Base-by-base conservation (phyloP, 2,888 invertebrate genomes). In the Eupeodes latifasciatus region DNA sequence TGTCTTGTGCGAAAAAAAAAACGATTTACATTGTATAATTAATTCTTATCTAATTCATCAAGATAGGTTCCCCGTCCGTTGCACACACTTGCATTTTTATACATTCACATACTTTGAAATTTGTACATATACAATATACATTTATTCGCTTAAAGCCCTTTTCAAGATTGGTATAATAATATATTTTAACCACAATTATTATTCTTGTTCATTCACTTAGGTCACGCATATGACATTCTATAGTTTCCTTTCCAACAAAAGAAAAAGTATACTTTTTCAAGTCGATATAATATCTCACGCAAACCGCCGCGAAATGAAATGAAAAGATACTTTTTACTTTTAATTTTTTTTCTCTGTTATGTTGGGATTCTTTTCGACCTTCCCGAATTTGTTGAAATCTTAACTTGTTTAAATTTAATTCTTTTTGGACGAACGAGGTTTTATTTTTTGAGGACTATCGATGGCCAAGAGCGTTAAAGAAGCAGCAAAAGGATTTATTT, bases 11-110 rank as follows among this genome's bases (percentile, higher is more conserved):
- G 40, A 66, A 14, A 55, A 49, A 55, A 49, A 64, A 66, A 64
- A 27, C 79, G 55, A 72, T 72, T 87, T 81, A 85, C 85, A 85
- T 72, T 57, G 77, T 74, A 57, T 81, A 85, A 85, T 85, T 85
- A 81, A 78, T 81, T 81, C 78, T 72, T 71, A 78, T 55, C 64
- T 64, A 36, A 51, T 79, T 66, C 51, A 74, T 76, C 77, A 64
- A 69, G 55, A 71, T 57, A 76, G 75, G 62, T 71, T 80, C 69
- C 53, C 34, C 11, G 62, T 61, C 34, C 11, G 62, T 61, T 67
- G 76, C 76, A 80, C 76, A 80, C 87, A 61, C 66, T 66, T 67
- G n/a, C 69, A 61, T 66, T 78, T 53, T 27, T 27, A 49, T 14
- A 66, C 66, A 49, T 27, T 47, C 44, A 66, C 66, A 49, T 55